These are phyloP conservation scores for Perccottus glenii DNA, from an alignment of 2,113 vertebrate species.

Conservation along the genomic window DNA sequence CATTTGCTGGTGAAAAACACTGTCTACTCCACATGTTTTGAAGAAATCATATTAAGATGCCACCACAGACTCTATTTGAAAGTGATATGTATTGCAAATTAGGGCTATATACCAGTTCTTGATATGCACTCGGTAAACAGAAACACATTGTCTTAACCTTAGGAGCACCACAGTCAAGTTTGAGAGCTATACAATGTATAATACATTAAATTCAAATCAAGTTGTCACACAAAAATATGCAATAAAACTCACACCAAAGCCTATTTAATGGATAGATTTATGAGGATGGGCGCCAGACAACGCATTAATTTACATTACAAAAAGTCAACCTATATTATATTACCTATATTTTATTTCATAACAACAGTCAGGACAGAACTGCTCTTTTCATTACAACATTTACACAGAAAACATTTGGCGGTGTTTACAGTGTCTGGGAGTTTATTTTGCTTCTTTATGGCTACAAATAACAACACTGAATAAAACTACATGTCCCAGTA, in stretches of 20 bases:
- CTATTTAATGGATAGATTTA: not conserved
- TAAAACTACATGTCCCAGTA: no score
- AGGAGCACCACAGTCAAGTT: not conserved
- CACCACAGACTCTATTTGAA: no score
- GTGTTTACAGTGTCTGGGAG: no score
- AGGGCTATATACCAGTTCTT: no score
- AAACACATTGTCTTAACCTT: not conserved
- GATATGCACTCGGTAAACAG: not conserved
- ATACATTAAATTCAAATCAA: not conserved
- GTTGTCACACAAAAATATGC: not conserved
- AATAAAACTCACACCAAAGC: not conserved
- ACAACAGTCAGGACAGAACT: not conserved
- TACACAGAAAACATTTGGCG: no score
- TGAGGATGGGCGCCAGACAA: not conserved
- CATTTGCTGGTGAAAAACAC: slow-evolving; percentile 41
- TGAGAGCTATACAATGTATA: not conserved
- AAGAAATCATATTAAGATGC: not conserved
- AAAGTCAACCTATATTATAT: not conserved
- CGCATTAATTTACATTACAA: not conserved
- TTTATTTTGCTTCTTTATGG: no score
- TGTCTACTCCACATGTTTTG: not conserved
- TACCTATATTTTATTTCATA: not conserved
- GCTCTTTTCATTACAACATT: no score
- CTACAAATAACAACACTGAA: no score
- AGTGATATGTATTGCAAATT: no score